Evolutionary conservation across 2,113 vertebrate genomes (phyloP), one percentile per base, ranked within the genome.

Genomic region (Siniperca chuatsi): DNA sequence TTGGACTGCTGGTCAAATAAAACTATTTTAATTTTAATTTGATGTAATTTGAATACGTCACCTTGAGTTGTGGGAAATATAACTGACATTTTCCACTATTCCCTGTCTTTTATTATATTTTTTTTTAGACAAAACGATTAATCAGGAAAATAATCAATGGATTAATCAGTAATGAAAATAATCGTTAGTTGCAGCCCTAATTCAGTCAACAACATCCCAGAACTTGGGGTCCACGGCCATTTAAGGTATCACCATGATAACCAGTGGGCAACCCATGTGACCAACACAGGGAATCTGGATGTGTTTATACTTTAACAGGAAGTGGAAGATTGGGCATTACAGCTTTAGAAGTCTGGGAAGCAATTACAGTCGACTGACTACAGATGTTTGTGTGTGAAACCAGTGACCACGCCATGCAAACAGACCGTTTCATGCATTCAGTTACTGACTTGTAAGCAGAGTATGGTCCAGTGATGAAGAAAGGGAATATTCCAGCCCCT

Each of bases 251-350:
- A 11, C 78, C 76, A 81, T 72, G 80, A 76, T 54, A 89, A 90
- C 85, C 61, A 76, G 83, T 20, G 4, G 54, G 71, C 74, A 87
- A 54, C 64, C 75, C 58, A 21, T 52, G 54, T 40, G 55, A 84
- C 46, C 23, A 25, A 68, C 62, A 54, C 72, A 35, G 76, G 74
- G 81, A 88, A 84, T 91, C 87, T 92, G 89, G 90, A 89, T 90
- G 88, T 68, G 87, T 89, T 94, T 94, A 91, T 13, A 73, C 65
- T 85, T 65, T 2, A 76, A 86, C 85, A 92, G 91, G 92, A 94
- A 91, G 87, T 77, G 46, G 86, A 79, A 84, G 80, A 90, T 79
- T 81, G 81, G 83, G 75, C 66, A 91, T 44, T 69, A 89, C 82
- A 84, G 86, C 83, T 88, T 90, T 84, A 79, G 78, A 91, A 90